Conservation (phyloP, 2,113 vertebrate species). For the Hippolais icterina region DNA sequence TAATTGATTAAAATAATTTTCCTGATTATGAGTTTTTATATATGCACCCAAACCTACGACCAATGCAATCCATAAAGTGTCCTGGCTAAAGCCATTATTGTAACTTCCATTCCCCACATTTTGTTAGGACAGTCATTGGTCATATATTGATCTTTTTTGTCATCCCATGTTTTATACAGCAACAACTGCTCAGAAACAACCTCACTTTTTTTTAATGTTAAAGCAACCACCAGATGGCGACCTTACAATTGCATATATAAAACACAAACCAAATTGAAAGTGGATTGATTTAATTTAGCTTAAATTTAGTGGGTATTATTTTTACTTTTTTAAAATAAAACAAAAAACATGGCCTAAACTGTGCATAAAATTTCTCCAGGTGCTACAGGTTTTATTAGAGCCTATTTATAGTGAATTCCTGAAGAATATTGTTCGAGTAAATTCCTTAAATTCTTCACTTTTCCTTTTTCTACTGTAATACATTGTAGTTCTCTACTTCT, state of each 20-base stretch:
- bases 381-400: background rate
- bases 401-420: background rate
- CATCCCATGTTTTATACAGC: background rate
- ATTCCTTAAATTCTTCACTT: background rate
- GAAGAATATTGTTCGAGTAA: background rate
- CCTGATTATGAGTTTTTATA: background rate
- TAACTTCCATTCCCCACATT: background rate
- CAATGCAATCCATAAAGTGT: background rate
- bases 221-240: constrained; percentile 64
- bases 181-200: background rate
- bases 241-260: constrained; percentile 36
- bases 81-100: background rate
- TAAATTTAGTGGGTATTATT: background rate
- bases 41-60: background rate
- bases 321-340: background rate
- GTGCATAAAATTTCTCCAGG: background rate
- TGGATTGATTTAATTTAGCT: background rate
- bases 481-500: background rate
- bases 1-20: background rate
- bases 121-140: background rate
- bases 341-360: background rate
- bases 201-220: background rate
- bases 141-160: background rate
- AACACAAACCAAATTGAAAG: background rate
- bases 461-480: background rate